Evolutionary conservation across 2,797 vertebrate genomes (phyloP), one percentile per base, ranked within the genome.

Genomic region (Platyrinchus mystaceus): DNA sequence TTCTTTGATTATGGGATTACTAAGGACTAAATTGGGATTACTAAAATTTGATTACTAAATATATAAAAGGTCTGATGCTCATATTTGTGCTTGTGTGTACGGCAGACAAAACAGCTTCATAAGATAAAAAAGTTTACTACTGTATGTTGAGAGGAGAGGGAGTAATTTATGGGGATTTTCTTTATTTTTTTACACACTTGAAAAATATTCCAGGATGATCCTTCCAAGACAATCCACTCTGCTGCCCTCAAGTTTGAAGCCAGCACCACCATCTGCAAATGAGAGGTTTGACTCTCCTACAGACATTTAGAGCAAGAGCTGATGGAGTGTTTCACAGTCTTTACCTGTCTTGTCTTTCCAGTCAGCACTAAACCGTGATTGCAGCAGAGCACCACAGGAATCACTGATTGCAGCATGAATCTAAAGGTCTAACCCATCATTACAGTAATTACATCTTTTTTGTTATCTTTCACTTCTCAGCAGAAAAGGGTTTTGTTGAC

Each of bases 321-420:
- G 87, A 60, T 90, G 74, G 82, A 89, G 62, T 60, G 53, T 73
- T 96, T 96, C 73, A 94, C 39, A 87, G 87, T 84, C 70, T 83
- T 89, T 82, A 90, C 89, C 91, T 94, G 81, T 58, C 86, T 84
- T 79, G 66, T 92, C 74, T 91, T 87, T 92, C 79, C 47, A 94
- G 90, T 90, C 94, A 94, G 87, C 86, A 58, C 84, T 94, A 89
- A 95, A 76, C 75, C 47, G 73, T 81, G 94, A 97, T 87, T 97
- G 93, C 70, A 5, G 87, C 49, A 77, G 53, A 84, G 75, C 91
- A 87, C 91, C 91, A 74, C 91, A 94, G 94, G 94, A 96, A 94
- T 92, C 91, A 94, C 94, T 96, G 95, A 97, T 96, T 94, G 88
- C 93, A 94, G 78, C 88, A 87, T 69, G 87, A 91, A 95, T 92